Conservation (phyloP, 2,113 vertebrate species). For the Siphamia tubifer region DNA sequence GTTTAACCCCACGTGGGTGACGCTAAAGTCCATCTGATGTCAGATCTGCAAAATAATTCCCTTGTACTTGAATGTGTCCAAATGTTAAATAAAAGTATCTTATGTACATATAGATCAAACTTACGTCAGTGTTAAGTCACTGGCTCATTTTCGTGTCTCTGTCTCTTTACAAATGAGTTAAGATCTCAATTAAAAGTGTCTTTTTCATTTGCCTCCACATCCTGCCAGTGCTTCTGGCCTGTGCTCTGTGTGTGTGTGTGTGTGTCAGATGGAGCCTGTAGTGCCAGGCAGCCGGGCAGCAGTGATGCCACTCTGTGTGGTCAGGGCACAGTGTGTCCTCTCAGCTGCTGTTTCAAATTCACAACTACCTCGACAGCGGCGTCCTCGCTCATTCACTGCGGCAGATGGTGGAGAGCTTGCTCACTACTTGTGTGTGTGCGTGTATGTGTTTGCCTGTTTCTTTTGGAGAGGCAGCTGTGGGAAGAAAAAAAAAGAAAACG, state of each 20-base stretch:
- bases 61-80: no score
- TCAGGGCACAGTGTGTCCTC: constrained; percentile 63
- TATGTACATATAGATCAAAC: no score
- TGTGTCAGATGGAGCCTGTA: constrained; percentile 51
- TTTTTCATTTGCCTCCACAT: constrained; percentile 18
- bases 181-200: constrained; percentile 12
- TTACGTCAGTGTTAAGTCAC: no score
- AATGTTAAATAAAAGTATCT: no score
- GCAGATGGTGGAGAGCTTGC: constrained; percentile 60
- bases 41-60: no score
- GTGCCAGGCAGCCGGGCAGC: constrained; percentile 62
- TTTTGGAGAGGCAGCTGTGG: constrained; percentile 64
- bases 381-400: constrained; percentile 46
- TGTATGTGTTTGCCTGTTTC: constrained; percentile 38
- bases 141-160: not conserved
- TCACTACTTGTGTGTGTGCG: not conserved
- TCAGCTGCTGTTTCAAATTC: constrained; percentile 68
- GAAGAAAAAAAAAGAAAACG: not conserved
- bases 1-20: no score
- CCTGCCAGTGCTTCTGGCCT: constrained; percentile 6
- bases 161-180: not conserved
- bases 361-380: constrained; percentile 61
- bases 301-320: constrained; percentile 61
- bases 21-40: no score
- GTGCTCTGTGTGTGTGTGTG: constrained; percentile 15